Evolutionary conservation across 2,113 vertebrate genomes (phyloP).

Genomic region (Misgurnus anguillicaudatus): DNA sequence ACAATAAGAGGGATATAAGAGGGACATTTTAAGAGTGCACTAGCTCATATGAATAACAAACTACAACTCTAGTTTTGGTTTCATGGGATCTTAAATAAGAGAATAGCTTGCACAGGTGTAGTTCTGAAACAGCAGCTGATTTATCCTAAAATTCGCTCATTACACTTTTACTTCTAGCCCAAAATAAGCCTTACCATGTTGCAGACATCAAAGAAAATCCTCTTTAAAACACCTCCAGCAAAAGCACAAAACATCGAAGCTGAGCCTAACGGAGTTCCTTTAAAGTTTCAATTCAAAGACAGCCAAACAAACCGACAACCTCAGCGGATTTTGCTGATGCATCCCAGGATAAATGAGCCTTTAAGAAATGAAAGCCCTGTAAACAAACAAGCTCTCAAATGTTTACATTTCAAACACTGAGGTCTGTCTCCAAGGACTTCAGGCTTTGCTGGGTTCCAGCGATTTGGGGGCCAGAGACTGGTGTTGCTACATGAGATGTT

Average conservation of each 20-base stretch:
- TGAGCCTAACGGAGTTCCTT: slow-evolving; percentile 14
- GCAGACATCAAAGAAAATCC: background rate
- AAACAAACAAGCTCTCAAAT: slow-evolving; percentile 74
- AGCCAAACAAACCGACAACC: slow-evolving; percentile 47
- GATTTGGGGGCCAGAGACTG: slow-evolving; percentile 42
- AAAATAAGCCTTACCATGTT: background rate
- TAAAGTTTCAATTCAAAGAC: slow-evolving; percentile 29
- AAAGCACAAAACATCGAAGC: slow-evolving; percentile 29
- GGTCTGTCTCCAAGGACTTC: slow-evolving; percentile 57
- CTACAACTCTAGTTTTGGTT: too few species aligned
- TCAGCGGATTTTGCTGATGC: slow-evolving; percentile 40
- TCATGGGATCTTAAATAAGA: too few species aligned
- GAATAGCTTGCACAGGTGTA: too few species aligned
- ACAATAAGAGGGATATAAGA: too few species aligned
- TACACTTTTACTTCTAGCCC: background rate
- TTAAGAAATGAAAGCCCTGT: slow-evolving; percentile 48
- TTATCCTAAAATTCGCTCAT: background rate
- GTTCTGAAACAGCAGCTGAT: background rate
- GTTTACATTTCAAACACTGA: slow-evolving; percentile 65
- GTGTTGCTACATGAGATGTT: background rate
- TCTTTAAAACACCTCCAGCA: slow-evolving; percentile 16
- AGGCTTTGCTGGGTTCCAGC: slow-evolving; percentile 40
- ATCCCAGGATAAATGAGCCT: slow-evolving; percentile 53
- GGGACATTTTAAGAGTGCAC: too few species aligned
- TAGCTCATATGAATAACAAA: too few species aligned